These are phyloP conservation scores for Protonibea diacanthus DNA, from an alignment of 2,797 vertebrate genomes.

Conservation along the genomic window DNA sequence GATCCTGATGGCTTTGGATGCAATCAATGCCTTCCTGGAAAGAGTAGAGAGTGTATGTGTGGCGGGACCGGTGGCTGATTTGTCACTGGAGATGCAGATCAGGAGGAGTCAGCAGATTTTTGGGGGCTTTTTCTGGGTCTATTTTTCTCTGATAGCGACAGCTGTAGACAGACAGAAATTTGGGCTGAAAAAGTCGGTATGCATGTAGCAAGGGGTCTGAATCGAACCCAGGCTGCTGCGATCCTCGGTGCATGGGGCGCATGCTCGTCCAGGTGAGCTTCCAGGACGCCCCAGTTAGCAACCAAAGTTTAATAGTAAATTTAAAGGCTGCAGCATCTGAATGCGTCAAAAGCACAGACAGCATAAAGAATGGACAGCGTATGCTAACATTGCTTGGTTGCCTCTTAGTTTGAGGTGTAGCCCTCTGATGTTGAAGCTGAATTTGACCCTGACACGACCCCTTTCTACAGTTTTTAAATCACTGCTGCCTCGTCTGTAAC, in stretches of 20 bases:
- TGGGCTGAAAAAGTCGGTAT: no score
- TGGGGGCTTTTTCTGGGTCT: no score
- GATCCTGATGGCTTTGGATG: conserved; percentile 60
- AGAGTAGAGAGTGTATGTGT: conserved; percentile 23
- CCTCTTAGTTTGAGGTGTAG: conserved; percentile 5
- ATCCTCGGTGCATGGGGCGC: no score
- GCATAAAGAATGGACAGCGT: no score
- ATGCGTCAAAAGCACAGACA: no score
- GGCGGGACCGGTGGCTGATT: conserved; percentile 53
- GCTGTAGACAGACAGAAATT: no score
- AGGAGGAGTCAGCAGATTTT: neutral
- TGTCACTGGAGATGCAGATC: conserved; percentile 42
- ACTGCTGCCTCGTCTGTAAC: neutral
- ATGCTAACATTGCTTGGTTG: neutral
- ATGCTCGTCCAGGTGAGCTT: no score
- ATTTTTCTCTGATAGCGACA: no score
- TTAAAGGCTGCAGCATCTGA: no score
- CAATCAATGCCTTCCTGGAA: conserved; percentile 75
- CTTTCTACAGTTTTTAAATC: conserved; percentile 18
- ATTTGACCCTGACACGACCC: conserved; percentile 26
- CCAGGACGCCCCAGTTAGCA: no score
- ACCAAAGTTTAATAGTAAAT: neutral
- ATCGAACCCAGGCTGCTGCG: no score
- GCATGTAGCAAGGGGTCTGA: no score
- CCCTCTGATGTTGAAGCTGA: conserved; percentile 8